These are phyloP conservation scores for Sebastolobus alascanus DNA, from an alignment of 2,797 vertebrate species.

Conservation along the genomic window DNA sequence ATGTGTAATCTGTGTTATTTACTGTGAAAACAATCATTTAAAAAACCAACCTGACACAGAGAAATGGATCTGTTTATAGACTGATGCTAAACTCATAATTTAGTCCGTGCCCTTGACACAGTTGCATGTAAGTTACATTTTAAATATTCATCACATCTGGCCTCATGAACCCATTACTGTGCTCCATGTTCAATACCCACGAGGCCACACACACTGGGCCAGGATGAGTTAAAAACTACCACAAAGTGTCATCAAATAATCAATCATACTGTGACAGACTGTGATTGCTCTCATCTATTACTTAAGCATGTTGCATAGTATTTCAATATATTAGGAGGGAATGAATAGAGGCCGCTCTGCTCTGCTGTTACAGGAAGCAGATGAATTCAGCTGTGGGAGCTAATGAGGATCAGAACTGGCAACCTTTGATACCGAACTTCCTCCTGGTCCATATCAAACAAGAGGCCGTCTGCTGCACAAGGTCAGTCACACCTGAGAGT, in stretches of 20 bases:
- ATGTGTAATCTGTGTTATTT: constrained; percentile 14
- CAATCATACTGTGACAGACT: constrained; percentile 63
- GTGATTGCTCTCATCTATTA: constrained; percentile 73
- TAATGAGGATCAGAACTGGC: constrained; percentile 61
- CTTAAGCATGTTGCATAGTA: constrained; percentile 74
- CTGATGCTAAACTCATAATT: constrained; percentile 55
- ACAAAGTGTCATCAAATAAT: constrained; percentile 77
- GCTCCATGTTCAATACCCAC: constrained; percentile 54
- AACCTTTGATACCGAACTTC: constrained; percentile 38
- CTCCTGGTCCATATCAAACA: constrained; percentile 33
- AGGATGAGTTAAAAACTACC: constrained; percentile 72
- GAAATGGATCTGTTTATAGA: constrained; percentile 38
- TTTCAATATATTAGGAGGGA: constrained; percentile 79
- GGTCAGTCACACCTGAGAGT: constrained; percentile 11
- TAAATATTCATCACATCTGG: constrained; percentile 80
- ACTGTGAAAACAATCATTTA: constrained; percentile 11
- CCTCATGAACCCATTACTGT: constrained; percentile 75
- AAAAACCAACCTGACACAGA: constrained; percentile 5
- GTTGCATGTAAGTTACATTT: constrained; percentile 70
- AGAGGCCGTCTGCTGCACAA: neutral
- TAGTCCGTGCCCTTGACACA: constrained; percentile 69
- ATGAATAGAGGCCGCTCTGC: constrained; percentile 32
- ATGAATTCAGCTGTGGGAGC: constrained; percentile 56
- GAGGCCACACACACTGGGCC: constrained; percentile 16
- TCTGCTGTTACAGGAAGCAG: constrained; percentile 17